These are phyloP conservation scores for Calliphora vomitoria DNA, from an alignment of 2,888 invertebrate genomes.

Conservation along the genomic window DNA sequence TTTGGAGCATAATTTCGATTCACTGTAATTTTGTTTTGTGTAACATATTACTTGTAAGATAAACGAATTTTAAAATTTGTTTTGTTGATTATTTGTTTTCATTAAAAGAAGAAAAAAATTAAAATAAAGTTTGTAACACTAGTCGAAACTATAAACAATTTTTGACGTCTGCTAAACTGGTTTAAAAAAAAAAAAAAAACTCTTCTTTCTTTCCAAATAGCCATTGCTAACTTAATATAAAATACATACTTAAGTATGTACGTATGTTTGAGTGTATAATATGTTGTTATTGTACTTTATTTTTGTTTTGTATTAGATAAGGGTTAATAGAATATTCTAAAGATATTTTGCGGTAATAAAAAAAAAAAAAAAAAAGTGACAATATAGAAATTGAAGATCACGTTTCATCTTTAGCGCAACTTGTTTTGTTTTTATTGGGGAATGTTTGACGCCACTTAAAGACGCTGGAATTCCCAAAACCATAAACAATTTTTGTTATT, in stretches of 20 bases:
- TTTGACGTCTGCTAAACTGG: not conserved
- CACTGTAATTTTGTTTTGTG: no score
- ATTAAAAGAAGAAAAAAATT: no score
- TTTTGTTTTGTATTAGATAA: not conserved
- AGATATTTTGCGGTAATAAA: not conserved
- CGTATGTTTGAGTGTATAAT: no score
- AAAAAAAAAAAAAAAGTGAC: not conserved
- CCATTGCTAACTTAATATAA: not conserved
- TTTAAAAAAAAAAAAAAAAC: not conserved
- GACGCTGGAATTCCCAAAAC: slow-evolving; percentile 23
- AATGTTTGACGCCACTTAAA: slow-evolving; percentile 18
- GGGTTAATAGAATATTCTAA: not conserved
- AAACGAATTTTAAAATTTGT: no score
- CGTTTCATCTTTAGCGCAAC: slow-evolving; percentile 45
- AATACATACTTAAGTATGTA: no score
- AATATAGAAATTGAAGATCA: slow-evolving; percentile 7
- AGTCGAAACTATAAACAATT: not conserved
- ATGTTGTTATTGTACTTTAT: not conserved
- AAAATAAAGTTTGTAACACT: not conserved
- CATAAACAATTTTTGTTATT: slow-evolving; percentile 7
- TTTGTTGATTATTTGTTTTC: no score
- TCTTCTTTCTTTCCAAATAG: not conserved
- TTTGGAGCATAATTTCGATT: no score
- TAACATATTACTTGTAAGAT: no score
- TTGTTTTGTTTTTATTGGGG: slow-evolving; percentile 9